Percentiles rank a stretch among this genome's conserved stretches.
phyloP scores from a whole-genome alignment of 2,113 vertebrate species.

The Tenebrosternarchus preto region DNA sequence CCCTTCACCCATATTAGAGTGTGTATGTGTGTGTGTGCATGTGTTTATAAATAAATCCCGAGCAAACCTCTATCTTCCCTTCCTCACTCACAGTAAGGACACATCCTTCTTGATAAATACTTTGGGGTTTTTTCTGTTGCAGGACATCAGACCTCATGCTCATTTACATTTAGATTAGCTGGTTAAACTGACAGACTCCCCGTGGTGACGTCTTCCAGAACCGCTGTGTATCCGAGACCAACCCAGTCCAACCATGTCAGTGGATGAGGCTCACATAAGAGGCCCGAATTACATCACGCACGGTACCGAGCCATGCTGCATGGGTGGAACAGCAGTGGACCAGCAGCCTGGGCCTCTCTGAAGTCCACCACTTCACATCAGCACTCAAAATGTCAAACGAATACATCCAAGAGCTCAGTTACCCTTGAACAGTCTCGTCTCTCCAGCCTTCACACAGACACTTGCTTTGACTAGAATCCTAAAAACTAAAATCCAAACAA shows the following conservation, averaged over 20 bases:
- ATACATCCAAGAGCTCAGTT: background rate
- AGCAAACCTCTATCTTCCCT: conserved; percentile 13
- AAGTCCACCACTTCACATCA: background rate
- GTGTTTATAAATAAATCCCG: conserved; percentile 46
- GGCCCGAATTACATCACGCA: conserved; percentile 24
- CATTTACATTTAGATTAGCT: conserved; percentile 61
- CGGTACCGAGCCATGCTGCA: conserved; percentile 17
- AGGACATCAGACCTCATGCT: conserved; percentile 38
- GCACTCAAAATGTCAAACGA: background rate
- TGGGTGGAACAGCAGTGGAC: conserved; percentile 32
- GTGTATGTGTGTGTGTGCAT: conserved; percentile 39
- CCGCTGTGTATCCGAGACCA: conserved; percentile 30
- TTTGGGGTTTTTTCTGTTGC: background rate
- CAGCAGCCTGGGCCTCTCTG: background rate
- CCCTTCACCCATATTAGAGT: conserved; percentile 34
- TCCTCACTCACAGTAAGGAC: conserved; percentile 13
- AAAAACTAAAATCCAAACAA: background rate
- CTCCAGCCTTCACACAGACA: background rate
- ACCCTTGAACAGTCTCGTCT: background rate
- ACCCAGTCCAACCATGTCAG: conserved; percentile 32
- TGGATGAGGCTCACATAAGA: conserved; percentile 38
- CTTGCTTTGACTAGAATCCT: background rate
- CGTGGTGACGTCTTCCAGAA: conserved; percentile 38
- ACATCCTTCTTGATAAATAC: conserved; percentile 44
- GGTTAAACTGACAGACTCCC: conserved; percentile 43